A percentile compares a stretch with the other conserved stretches of the same genome.
Evolutionary conservation across 2,113 vertebrate species (phyloP).

Genomic region (Thamnaconus septentrionalis): DNA sequence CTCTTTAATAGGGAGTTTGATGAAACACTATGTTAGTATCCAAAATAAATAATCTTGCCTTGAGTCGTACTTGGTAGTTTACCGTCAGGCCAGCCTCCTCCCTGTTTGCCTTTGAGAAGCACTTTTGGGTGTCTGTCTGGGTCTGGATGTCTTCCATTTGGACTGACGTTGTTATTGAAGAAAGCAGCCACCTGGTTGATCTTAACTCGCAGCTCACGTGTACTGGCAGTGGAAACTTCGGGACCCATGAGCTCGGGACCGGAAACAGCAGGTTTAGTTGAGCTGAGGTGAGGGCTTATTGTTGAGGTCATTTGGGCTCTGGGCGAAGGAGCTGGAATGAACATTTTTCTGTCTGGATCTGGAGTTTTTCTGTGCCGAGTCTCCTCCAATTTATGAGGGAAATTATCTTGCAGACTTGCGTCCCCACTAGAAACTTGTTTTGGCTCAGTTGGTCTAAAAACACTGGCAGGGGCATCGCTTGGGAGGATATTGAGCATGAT

Average conservation of each 20-base stretch:
- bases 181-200: slow-evolving; percentile 69
- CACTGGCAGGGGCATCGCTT: slow-evolving; percentile 26
- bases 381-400: slow-evolving; percentile 12
- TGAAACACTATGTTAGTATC: no score
- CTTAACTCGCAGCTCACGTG: slow-evolving; percentile 67
- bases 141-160: slow-evolving; percentile 17
- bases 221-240: slow-evolving; percentile 47
- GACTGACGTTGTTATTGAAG: slow-evolving; percentile 40
- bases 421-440: slow-evolving; percentile 13
- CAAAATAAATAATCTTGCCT: slow-evolving; percentile 47
- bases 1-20: no score
- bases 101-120: slow-evolving; percentile 17
- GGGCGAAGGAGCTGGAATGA: background rate
- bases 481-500: slow-evolving; percentile 19
- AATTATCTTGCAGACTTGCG: slow-evolving; percentile 3
- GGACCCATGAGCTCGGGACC: background rate
- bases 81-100: slow-evolving; percentile 10
- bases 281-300: slow-evolving; percentile 26
- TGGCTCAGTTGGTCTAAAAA: slow-evolving; percentile 33
- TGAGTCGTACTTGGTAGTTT: slow-evolving; percentile 22
- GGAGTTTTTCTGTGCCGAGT: background rate
- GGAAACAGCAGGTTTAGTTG: slow-evolving; percentile 26
- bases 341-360: background rate
- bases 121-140: slow-evolving; percentile 12
- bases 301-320: slow-evolving; percentile 17